phyloP scores from a whole-genome alignment of 37 sponge, comb jelly and placozoan species.

The Hormiphora californensis region DNA sequence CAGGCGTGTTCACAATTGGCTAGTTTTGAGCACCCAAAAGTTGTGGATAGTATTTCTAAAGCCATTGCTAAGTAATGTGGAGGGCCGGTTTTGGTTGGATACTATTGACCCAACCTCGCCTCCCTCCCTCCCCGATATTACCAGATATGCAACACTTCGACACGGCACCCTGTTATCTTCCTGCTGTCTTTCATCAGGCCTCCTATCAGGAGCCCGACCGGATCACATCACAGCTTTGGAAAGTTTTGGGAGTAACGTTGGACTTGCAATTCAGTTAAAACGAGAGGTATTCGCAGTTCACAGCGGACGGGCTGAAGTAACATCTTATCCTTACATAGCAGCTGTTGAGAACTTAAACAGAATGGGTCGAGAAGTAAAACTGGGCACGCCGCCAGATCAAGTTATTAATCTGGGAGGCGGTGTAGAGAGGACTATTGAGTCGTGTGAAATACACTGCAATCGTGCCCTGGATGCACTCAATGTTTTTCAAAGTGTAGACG shows the following conservation, averaged over 20 bases:
- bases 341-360: not conserved
- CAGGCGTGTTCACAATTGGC: conserved; percentile 13
- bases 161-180: not conserved
- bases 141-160: not conserved
- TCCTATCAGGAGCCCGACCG: not conserved
- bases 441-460: not conserved
- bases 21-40: not conserved
- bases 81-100: conserved; percentile 34
- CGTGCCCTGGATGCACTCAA: not conserved
- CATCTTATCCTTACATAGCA: not conserved
- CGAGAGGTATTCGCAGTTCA: not conserved
- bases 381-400: not conserved
- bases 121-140: not conserved
- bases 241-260: not conserved
- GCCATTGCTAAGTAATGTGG: conserved; percentile 20
- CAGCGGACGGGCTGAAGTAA: not conserved
- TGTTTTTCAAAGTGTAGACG: not conserved
- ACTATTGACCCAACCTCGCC: not conserved
- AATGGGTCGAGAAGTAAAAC: not conserved
- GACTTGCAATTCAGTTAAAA: conserved; percentile 6
- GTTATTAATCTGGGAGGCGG: not conserved
- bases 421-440: not conserved
- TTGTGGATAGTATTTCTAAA: not conserved
- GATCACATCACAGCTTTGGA: not conserved
- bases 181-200: not conserved